Base-by-base conservation (phyloP, 2,888 invertebrate genomes). In the Caprella mutica region DNA sequence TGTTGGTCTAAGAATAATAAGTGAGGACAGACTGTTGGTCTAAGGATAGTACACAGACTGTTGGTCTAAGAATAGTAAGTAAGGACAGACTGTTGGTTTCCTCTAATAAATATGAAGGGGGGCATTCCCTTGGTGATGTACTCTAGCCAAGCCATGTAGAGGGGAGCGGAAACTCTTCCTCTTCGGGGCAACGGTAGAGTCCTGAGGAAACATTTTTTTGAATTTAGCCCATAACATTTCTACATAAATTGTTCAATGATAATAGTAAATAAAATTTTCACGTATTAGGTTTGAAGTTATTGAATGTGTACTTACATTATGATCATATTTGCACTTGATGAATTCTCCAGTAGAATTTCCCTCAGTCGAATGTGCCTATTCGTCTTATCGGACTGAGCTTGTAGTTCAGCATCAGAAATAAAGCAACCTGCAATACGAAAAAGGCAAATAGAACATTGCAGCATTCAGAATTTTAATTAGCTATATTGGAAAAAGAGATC, bases 91-190 rank as follows among this genome's bases (percentile, higher is more conserved):
- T 85, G 84, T 71, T 90, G 89, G 74, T 90, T 90, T 52, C 89
- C 89, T 67, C 89, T 77, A 46, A 88, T 83, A 68, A 90, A 77
- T 52, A 94, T 78, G 71, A 89, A 84, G 0, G 96, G 93, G 35
- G 92, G 93, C 75, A 96, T 80, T 71, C 86, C 84, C 67, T 80
- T 81, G 29, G 92, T 90, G 68, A 97, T 77, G 69, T 85, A 81
- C 75, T 96, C 96, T 68, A 97, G 74, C 96, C 96, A 97, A 12
- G 91, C 86, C 89, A 94, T 88, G 76, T 94, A 96, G 51, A 96
- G 76, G 1, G 89, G 84, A 2, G 93, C 87, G 1, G 92, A 88
- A 55, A 92, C 85, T 0, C 85, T 85, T 43, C 86, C 89, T 68
- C 92, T 91, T 66, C 91, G 80, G 1, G 94, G 93, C 83, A 94